Percentiles rank a stretch among this genome's conserved stretches.
These are phyloP conservation scores for Otis tarda DNA, from an alignment of 2,113 vertebrate species.

Conservation along the genomic window DNA sequence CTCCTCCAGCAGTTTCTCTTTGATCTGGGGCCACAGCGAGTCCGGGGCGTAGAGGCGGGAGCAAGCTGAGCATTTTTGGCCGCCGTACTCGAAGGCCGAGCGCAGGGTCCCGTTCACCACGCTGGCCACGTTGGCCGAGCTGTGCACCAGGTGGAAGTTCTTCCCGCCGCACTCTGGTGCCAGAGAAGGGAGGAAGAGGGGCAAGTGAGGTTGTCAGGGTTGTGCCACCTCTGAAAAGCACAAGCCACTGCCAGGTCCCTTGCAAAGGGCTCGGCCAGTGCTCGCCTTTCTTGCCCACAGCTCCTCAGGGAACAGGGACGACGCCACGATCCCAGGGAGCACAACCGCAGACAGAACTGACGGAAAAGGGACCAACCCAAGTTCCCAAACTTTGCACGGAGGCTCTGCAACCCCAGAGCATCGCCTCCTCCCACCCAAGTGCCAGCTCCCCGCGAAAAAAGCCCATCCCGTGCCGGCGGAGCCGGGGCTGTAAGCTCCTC, in stretches of 20 bases:
- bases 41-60: constrained; percentile 91
- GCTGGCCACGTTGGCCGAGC: constrained; percentile 83
- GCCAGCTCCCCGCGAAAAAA: neutral
- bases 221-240: rapidly evolving
- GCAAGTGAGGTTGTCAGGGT: rapidly evolving
- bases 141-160: constrained; percentile 96
- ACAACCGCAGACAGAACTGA: neutral
- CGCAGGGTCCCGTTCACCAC: constrained; percentile 89
- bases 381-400: rapidly evolving
- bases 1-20: constrained; percentile 81
- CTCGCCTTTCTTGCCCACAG: rapidly evolving
- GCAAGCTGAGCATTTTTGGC: constrained; percentile 97
- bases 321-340: rapidly evolving
- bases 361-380: rapidly evolving
- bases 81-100: constrained; percentile 92
- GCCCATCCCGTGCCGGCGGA: rapidly evolving
- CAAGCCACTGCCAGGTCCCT: neutral
- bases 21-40: constrained; percentile 89
- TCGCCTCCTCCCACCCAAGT: rapidly evolving
- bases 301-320: neutral
- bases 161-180: constrained; percentile 92
- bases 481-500: neutral
- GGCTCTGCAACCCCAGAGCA: neutral
- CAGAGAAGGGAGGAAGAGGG: neutral
- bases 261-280: neutral